Conservation (phyloP, 1,140 invertebrate genomes). For the Lasioglossum baleicum region DNA sequence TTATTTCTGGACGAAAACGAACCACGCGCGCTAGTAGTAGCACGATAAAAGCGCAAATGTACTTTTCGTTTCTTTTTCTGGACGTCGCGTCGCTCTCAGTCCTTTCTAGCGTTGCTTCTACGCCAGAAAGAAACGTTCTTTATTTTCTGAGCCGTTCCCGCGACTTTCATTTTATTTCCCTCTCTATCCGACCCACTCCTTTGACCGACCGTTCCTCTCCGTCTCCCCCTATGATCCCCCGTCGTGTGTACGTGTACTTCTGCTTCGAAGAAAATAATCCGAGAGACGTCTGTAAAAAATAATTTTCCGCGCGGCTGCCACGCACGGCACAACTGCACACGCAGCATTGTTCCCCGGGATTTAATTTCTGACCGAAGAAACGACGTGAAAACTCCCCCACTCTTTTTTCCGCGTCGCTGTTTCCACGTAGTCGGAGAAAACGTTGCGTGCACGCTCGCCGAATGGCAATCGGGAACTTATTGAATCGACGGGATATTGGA, state of each 20-base stretch:
- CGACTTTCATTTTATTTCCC: constrained; percentile 50
- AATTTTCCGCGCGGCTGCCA: constrained; percentile 37
- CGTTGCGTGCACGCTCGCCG: background rate
- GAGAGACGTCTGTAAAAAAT: constrained; percentile 38
- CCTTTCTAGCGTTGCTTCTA: background rate
- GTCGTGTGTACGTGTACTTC: constrained; percentile 3
- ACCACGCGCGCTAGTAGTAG: background rate
- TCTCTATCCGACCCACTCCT: background rate
- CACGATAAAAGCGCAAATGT: constrained; percentile 40
- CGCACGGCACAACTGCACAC: constrained; percentile 34
- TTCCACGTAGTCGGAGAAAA: background rate
- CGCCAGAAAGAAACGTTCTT: constrained; percentile 34
- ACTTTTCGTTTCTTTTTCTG: constrained; percentile 25
- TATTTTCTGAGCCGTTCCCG: constrained; percentile 43
- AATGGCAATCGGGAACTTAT: background rate
- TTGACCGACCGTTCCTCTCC: constrained; percentile 10
- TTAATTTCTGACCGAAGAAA: constrained; percentile 44
- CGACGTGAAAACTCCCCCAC: constrained; percentile 8
- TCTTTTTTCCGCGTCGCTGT: background rate
- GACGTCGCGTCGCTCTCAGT: background rate
- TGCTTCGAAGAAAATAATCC: constrained; percentile 46
- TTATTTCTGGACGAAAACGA: constrained; percentile 39
- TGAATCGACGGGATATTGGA: too few species aligned
- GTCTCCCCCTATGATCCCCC: background rate
- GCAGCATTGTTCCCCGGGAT: constrained; percentile 38